These are phyloP conservation scores for Drosophila chauvacae DNA, from an alignment of 1,140 invertebrate species.

Conservation along the genomic window DNA sequence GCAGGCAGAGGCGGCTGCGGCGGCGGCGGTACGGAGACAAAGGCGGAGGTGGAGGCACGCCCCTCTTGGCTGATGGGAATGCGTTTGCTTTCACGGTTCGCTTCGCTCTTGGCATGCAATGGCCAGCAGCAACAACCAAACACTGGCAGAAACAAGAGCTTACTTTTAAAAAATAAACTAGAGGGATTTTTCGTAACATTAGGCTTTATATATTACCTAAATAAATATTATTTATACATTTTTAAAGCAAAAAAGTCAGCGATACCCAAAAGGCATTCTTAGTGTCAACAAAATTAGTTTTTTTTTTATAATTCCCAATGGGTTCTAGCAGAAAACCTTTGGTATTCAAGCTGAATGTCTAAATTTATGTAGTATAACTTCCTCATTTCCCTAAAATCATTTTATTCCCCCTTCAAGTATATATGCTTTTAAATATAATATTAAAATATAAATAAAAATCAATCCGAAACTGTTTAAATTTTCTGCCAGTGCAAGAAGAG, in stretches of 20 bases:
- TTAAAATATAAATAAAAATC: background rate
- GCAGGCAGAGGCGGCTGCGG: background rate
- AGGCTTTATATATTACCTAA: too few relatives aligned
- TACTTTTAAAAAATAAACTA: background rate
- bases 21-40: background rate
- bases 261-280: too few relatives aligned
- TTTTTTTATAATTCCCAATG: background rate
- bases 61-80: constrained; percentile 70
- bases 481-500: background rate
- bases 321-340: background rate
- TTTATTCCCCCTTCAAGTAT: background rate
- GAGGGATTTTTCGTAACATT: too few relatives aligned
- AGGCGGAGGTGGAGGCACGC: background rate
- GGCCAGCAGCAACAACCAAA: constrained; percentile 45
- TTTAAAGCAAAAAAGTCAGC: background rate
- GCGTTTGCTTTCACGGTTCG: constrained; percentile 80
- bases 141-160: background rate
- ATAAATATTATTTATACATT: background rate
- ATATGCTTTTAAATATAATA: background rate
- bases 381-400: background rate
- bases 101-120: constrained; percentile 72
- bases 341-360: background rate
- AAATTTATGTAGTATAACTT: background rate
- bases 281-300: too few relatives aligned
- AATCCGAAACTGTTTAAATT: rapidly evolving